Conservation (phyloP, 2,888 invertebrate genomes). For the Andrena chrysosceles region DNA sequence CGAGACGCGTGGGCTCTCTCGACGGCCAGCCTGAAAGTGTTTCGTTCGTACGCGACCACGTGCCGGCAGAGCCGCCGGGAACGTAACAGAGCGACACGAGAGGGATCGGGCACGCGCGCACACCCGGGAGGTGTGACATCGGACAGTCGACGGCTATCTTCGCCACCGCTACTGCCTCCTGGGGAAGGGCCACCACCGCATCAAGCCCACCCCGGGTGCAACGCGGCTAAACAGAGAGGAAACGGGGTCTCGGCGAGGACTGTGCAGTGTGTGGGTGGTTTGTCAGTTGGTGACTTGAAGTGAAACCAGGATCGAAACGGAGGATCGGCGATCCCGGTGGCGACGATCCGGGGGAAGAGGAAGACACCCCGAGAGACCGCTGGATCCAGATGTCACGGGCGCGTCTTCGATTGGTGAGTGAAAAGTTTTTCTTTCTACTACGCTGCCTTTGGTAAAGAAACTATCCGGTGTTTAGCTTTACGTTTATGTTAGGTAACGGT, state of each 20-base stretch:
- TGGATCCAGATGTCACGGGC: constrained; percentile 63
- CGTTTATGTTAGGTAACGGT: too few relatives aligned
- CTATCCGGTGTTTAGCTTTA: too few relatives aligned
- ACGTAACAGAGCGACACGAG: constrained; percentile 6
- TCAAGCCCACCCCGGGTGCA: constrained; percentile 20
- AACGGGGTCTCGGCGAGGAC: constrained; percentile 32
- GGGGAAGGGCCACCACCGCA: not conserved
- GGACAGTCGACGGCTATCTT: not conserved
- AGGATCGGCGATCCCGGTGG: not conserved
- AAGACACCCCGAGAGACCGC: constrained; percentile 6
- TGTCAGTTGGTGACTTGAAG: constrained; percentile 71
- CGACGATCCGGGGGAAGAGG: constrained; percentile 13
- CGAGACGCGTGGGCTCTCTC: constrained; percentile 78
- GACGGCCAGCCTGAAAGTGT: constrained; percentile 69
- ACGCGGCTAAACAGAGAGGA: constrained; percentile 19
- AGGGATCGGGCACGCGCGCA: constrained; percentile 29
- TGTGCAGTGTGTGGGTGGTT: constrained; percentile 67
- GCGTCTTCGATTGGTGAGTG: constrained; percentile 64
- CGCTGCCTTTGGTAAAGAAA: not conserved
- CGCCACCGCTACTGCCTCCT: not conserved
- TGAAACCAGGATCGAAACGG: constrained; percentile 45
- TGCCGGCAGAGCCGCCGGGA: constrained; percentile 64
- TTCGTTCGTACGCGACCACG: constrained; percentile 75
- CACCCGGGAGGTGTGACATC: not conserved
- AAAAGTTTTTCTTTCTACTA: not conserved